phyloP scores from a whole-genome alignment of 2,797 vertebrate genomes.

The Hoplostethus atlanticus region DNA sequence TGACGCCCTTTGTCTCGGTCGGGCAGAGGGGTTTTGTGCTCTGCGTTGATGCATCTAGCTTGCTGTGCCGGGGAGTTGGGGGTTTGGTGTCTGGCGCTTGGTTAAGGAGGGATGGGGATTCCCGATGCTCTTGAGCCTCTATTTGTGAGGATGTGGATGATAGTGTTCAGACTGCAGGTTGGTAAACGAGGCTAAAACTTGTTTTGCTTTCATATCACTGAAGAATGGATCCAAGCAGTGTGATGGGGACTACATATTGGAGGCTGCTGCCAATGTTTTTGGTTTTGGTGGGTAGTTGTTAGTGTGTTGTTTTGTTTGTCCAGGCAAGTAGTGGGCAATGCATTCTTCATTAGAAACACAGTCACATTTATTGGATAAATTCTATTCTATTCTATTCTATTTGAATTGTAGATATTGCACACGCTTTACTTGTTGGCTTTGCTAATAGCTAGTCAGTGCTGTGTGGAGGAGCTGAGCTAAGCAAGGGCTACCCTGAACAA shows the following conservation, averaged over 20 bases:
- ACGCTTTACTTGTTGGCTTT: conserved; percentile 12
- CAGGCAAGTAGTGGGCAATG: conserved; percentile 2
- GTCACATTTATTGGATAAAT: background rate
- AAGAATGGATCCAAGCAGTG: conserved; percentile 15
- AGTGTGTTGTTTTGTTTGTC: conserved; percentile 14
- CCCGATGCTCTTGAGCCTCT: conserved; percentile 18
- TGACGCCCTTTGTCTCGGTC: conserved; percentile 56
- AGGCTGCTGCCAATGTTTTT: conserved; percentile 21
- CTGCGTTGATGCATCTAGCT: conserved; percentile 28
- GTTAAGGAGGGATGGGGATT: conserved; percentile 29
- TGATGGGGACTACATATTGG: conserved; percentile 28
- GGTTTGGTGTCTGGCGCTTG: conserved; percentile 19
- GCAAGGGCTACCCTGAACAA: conserved; percentile 74
- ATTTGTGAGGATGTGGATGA: conserved; percentile 44
- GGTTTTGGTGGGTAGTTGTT: background rate
- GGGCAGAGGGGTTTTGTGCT: conserved; percentile 24
- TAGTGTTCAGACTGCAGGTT: conserved; percentile 25
- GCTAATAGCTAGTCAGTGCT: background rate
- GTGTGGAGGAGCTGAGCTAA: conserved; percentile 27
- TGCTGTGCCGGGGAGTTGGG: conserved; percentile 16
- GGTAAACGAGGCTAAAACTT: conserved; percentile 14
- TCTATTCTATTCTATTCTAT: background rate
- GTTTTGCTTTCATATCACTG: background rate
- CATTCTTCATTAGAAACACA: conserved; percentile 8
- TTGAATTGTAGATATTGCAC: background rate